Base-by-base conservation (phyloP, 1,140 invertebrate genomes). In the Halotydeus destructor region DNA sequence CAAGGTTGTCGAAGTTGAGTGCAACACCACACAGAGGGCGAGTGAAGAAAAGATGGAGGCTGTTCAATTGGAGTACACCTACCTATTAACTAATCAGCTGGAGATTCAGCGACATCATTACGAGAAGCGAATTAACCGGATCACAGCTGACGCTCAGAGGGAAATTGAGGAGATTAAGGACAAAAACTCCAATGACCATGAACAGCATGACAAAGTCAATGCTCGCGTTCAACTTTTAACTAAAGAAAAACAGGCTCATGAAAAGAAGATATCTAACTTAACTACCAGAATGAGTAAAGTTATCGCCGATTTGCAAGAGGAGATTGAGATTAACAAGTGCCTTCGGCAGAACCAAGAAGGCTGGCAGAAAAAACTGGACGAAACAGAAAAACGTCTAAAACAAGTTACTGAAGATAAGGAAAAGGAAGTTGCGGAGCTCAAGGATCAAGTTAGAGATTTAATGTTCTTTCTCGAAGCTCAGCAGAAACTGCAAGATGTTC, bases 381-480 rank as follows among this genome's bases (percentile, higher is more conserved):
- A 67, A 28, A 53, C 82, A 5, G 72, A 80, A 52, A 62, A 67
- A 39, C 62, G 74, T 43, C 61, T 74, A 37, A 60, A 64, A 12
- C 63, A 71, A 32, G 55, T 59, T n/a, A 65, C 65, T 51, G 53
- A 49, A 11, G 45, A 50, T 18, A 75, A 75, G 54, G 71, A 78
- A 35, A 56, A 63, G 53, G 78, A 89, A 69, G 67, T 89, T 2
- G 45, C 56, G 0, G 84, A 89, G 12, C 63, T 97, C 8, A 71
- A 78, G 51, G 86, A 94, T 49, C 88, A 97, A 63, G 63, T 96
- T 0, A 65, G 81, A 11, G 89, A 97, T 68, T 64, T 98, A 1
- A 91, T 96, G 84, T 88, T 94, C 63, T 91, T 78, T 57, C 68
- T 97, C 40, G 83, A 94, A 52, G 85, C 84, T 8, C 76, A 80